Conservation (phyloP, 2,797 vertebrate genomes). For the Poecilia picta region DNA sequence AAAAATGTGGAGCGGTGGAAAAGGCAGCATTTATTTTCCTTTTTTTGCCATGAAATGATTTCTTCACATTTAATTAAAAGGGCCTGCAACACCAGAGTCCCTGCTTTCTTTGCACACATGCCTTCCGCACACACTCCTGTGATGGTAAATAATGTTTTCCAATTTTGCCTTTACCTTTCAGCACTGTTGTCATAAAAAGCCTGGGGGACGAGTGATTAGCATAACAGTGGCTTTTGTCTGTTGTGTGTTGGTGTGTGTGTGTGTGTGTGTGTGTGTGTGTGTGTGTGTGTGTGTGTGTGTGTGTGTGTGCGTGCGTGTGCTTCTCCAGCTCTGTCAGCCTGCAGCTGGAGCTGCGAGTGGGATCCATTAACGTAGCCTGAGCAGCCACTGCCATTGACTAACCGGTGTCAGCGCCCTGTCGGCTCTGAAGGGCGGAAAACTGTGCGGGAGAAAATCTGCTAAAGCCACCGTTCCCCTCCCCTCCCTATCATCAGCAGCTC, state of each 20-base stretch:
- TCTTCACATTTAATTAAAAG: conserved; percentile 70
- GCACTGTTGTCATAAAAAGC: conserved; percentile 48
- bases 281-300: too few species aligned
- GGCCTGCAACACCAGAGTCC: conserved; percentile 16
- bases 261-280: too few species aligned
- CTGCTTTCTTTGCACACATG: not conserved
- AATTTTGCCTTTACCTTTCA: conserved; percentile 34
- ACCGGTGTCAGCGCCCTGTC: conserved; percentile 53
- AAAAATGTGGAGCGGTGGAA: conserved; percentile 46
- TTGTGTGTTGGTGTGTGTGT: too few species aligned
- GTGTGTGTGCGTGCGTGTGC: conserved; percentile 8
- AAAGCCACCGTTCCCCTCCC: conserved; percentile 7
- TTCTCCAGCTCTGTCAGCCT: conserved; percentile 34
- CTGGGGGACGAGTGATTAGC: conserved; percentile 59
- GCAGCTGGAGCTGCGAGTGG: conserved; percentile 37
- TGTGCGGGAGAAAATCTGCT: conserved; percentile 44
- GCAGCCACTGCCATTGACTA: conserved; percentile 64
- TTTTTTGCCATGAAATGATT: conserved; percentile 54
- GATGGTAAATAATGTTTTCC: conserved; percentile 49
- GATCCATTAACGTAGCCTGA: conserved; percentile 64
- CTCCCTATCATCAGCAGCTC: conserved; percentile 9
- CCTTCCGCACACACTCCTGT: conserved; percentile 16
- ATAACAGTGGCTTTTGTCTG: conserved; percentile 66
- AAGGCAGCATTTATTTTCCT: not conserved
- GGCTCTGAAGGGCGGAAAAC: conserved; percentile 49